Conservation (phyloP, 1,140 invertebrate species). For the honey bee (Apis mellifera) region DNA sequence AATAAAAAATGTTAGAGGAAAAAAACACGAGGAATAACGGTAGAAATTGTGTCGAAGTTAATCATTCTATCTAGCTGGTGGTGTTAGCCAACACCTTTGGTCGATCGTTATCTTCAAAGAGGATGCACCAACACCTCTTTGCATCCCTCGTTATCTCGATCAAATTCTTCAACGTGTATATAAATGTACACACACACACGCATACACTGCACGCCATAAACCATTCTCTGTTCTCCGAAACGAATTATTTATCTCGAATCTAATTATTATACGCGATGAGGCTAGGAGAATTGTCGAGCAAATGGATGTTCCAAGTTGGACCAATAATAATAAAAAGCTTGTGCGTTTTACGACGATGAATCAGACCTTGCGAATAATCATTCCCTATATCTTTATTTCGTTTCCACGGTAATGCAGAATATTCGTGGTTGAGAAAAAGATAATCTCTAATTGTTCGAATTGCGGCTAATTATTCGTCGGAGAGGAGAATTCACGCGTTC, state of each 20-base stretch:
- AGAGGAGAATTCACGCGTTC: too few relatives aligned
- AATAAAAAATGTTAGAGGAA: neutral
- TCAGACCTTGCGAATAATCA: neutral
- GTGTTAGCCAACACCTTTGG: constrained; percentile 21
- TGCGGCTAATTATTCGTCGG: too few relatives aligned
- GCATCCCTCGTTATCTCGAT: neutral
- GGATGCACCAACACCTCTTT: constrained; percentile 9
- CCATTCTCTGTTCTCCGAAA: neutral
- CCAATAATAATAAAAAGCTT: neutral
- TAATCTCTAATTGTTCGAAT: neutral
- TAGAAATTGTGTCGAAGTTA: neutral
- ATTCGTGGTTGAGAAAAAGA: neutral
- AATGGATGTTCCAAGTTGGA: constrained; percentile 5
- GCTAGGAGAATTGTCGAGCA: neutral
- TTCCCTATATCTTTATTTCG: neutral
- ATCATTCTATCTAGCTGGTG: constrained; percentile 4
- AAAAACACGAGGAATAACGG: neutral
- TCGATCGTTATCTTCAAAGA: constrained; percentile 26
- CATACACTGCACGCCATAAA: too few relatives aligned
- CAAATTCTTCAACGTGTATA: neutral
- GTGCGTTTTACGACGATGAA: neutral
- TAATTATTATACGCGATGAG: constrained; percentile 21
- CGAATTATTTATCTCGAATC: neutral
- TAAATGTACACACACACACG: too few relatives aligned
- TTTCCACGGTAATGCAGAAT: too few relatives aligned